phyloP scores from a whole-genome alignment of 2,888 invertebrate species.

The Morpho deidamia region DNA sequence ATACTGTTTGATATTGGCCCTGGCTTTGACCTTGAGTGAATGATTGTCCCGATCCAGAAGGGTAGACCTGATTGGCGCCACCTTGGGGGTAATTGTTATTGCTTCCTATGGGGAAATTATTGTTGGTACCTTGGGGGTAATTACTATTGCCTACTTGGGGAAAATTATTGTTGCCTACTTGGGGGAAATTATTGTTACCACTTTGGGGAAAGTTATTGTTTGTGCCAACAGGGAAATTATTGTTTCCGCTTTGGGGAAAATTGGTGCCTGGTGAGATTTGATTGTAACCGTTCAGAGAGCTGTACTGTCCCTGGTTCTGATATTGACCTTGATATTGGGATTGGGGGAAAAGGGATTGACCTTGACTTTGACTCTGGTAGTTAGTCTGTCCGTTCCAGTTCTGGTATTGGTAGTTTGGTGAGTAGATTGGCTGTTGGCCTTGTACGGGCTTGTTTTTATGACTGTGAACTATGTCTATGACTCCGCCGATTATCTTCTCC shows the following conservation, averaged over 20 bases:
- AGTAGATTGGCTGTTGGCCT: constrained; percentile 22
- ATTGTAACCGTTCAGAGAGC: constrained; percentile 23
- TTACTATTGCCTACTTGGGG: not conserved
- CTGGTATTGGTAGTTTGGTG: constrained; percentile 33
- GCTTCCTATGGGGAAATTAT: not conserved
- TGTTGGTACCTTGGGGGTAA: not conserved
- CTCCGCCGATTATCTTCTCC: constrained; percentile 65
- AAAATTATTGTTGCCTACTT: not conserved
- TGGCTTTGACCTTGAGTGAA: constrained; percentile 14
- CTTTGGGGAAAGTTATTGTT: not conserved
- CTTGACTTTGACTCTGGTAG: constrained; percentile 37
- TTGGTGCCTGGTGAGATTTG: constrained; percentile 15
- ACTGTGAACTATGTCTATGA: constrained; percentile 64
- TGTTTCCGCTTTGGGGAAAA: not conserved
- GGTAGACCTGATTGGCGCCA: constrained; percentile 12
- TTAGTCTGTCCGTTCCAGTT: constrained; percentile 33
- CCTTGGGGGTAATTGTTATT: constrained; percentile 3
- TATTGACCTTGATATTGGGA: constrained; percentile 32
- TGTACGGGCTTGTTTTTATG: constrained; percentile 58
- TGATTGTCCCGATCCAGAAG: constrained; percentile 11
- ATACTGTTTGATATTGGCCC: constrained; percentile 14
- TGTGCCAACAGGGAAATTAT: not conserved
- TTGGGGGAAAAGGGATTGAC: constrained; percentile 29
- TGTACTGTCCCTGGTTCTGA: constrained; percentile 35
- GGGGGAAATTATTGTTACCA: constrained; percentile 2